phyloP scores from a whole-genome alignment of 1,140 invertebrate genomes.

The Hydropsyche tenuis region DNA sequence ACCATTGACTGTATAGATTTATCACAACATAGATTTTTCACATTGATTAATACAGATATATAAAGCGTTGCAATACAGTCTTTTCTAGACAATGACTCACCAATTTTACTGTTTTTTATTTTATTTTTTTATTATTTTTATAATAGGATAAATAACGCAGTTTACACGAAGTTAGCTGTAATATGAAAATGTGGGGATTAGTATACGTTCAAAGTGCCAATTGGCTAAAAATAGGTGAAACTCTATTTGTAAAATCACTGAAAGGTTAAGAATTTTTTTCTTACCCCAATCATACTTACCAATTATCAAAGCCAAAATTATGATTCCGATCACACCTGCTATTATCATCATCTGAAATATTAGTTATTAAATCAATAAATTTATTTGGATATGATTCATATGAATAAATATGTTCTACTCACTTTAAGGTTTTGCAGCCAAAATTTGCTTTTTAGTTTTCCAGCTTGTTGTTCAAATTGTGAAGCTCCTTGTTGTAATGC shows the following conservation, averaged over 20 bases:
- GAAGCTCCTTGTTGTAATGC: constrained; percentile 95
- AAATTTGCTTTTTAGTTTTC: constrained; percentile 97
- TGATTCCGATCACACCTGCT: constrained; percentile 85
- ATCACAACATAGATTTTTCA: constrained; percentile 42
- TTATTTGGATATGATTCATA: constrained; percentile 13
- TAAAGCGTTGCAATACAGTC: constrained; percentile 30
- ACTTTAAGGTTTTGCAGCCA: constrained; percentile 99
- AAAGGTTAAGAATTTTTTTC: constrained; percentile 3
- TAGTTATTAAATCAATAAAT: constrained; percentile 43
- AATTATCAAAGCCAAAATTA: constrained; percentile 87
- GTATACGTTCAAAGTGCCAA: constrained; percentile 26
- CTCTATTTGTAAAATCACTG: constrained; percentile 10
- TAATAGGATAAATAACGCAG: constrained; percentile 35
- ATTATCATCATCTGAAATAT: constrained; percentile 88
- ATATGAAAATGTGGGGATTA: constrained; percentile 48
- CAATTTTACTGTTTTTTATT: constrained; percentile 43
- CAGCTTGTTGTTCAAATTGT: constrained; percentile 97
- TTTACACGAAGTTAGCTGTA: constrained; percentile 50
- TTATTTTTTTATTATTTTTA: constrained; percentile 22
- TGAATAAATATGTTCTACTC: constrained; percentile 47
- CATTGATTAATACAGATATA: constrained; percentile 33
- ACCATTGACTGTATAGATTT: constrained; percentile 37
- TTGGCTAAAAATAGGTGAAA: constrained; percentile 24
- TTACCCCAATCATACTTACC: constrained; percentile 70
- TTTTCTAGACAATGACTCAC: constrained; percentile 43